Conservation (phyloP, 92 coral and sea anemone genomes). For the Palythoa heliodiscus region DNA sequence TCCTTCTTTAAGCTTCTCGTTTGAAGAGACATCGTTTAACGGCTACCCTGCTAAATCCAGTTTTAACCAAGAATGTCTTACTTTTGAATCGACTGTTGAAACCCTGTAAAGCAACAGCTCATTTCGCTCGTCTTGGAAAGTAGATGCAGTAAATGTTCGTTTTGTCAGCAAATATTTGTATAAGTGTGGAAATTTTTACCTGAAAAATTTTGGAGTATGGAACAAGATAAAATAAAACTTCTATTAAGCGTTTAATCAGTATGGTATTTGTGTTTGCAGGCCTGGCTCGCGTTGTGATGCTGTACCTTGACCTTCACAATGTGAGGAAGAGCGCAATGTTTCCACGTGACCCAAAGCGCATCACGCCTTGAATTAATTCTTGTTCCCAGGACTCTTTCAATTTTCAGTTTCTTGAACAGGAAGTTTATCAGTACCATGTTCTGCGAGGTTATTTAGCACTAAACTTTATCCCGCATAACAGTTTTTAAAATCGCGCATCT, state of each 20-base stretch:
- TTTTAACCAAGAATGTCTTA: too few relatives aligned
- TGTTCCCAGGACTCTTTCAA: conserved; percentile 1
- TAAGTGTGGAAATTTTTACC: too few relatives aligned
- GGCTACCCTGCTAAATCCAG: too few relatives aligned
- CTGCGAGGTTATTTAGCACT: not conserved
- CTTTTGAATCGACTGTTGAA: too few relatives aligned
- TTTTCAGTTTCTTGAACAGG: not conserved
- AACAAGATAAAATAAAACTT: not conserved
- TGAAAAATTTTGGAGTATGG: not conserved
- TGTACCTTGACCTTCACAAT: conserved; percentile 91
- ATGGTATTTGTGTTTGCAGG: conserved; percentile 60
- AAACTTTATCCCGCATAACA: not conserved
- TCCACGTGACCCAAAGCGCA: conserved; percentile 99
- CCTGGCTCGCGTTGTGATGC: conserved; percentile 97
- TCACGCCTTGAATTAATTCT: conserved; percentile 81
- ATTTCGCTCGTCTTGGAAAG: too few relatives aligned
- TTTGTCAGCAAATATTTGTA: too few relatives aligned
- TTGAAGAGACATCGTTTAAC: too few relatives aligned
- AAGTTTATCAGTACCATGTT: not conserved
- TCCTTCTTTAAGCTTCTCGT: too few relatives aligned
- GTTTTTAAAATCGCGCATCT: not conserved
- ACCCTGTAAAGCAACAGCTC: too few relatives aligned
- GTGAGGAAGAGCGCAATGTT: conserved; percentile 95
- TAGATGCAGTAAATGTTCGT: too few relatives aligned
- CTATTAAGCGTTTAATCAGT: not conserved